phyloP scores from a whole-genome alignment of 2,113 vertebrate species.

The Rafetus swinhoei region DNA sequence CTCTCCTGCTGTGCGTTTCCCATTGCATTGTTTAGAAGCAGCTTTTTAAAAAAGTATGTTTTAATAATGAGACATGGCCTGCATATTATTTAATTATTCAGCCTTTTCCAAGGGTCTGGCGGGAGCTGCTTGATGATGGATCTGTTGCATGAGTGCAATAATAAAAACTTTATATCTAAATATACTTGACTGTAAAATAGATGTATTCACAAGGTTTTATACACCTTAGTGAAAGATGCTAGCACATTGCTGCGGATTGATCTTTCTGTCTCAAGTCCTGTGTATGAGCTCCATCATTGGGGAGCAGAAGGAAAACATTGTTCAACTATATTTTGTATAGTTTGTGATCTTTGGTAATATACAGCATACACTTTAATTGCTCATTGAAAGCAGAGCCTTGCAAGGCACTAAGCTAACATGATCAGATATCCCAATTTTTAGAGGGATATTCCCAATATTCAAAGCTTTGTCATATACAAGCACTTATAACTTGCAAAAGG shows the following conservation, averaged over 20 bases:
- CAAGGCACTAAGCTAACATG: not conserved
- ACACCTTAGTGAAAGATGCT: not conserved
- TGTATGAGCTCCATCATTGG: not conserved
- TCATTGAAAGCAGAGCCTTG: not conserved
- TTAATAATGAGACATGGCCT: slow-evolving; percentile 6
- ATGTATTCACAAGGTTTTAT: not conserved
- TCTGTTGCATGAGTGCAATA: not conserved
- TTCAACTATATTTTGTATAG: not conserved
- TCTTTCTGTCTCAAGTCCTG: not conserved
- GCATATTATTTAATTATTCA: not conserved
- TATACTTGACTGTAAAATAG: not conserved
- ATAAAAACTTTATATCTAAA: not conserved
- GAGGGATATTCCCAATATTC: not conserved
- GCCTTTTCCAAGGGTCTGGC: not conserved
- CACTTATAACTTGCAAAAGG: too few species aligned
- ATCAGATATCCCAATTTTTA: not conserved
- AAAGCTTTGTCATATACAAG: not conserved
- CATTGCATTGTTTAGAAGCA: not conserved
- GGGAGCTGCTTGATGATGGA: not conserved
- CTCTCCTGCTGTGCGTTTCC: not conserved
- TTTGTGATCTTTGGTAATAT: not conserved
- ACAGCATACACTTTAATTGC: not conserved
- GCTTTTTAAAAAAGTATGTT: not conserved
- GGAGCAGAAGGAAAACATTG: not conserved
- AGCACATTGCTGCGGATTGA: not conserved